Evolutionary conservation across 2,113 vertebrate species (phyloP), one percentile per base, ranked within the genome.

Genomic region (Eonycteris spelaea): DNA sequence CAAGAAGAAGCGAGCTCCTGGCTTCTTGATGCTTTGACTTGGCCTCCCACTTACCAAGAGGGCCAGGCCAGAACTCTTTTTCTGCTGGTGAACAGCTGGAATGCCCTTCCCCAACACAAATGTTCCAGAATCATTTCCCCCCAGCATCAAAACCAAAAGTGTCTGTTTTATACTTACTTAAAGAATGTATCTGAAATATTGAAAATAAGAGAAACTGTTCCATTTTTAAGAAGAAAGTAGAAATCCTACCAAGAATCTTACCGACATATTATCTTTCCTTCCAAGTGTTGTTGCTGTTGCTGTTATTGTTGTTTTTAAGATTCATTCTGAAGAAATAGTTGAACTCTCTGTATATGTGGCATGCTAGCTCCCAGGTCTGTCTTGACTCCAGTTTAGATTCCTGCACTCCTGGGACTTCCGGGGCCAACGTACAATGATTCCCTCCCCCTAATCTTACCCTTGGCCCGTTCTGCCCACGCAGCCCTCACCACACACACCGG

Each of bases 191-290:
- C n/a, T 78, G 19, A 79, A 35, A n/a, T 82, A 67, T 48, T 43
- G 18, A 51, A 79, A 71, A 59, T 40, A n/a, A 55, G 16, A 57
- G 26, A 79, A 77, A 61, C 33, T 74, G 38, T 78, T 51, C 40
- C 16, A 35, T 40, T 43, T 68, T 63, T 61, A 90, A 92, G 30
- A 63, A 40, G 28, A 71, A 96, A 95, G 33, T 15, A 93, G 6
- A 45, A 65, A 70, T 38, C 19, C 4, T 86, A 82, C 48, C 16
- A 24, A 90, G 30, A 68, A 68, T 95, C 19, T 82, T 59, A 4
- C 77, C 21, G 61, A 78, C 7, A 19, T 63, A n/a, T 3, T 16
- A 40, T 59, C 40, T 83, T 90, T 21, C 13, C 55, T 80, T 68
- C 8, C 8, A 28, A 57, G 45, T 33, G 14, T 79, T 53, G 8